Percentiles rank a stretch among this genome's conserved stretches.
phyloP scores from a whole-genome alignment of 2,888 invertebrate genomes.

The Drosophila quinaria region DNA sequence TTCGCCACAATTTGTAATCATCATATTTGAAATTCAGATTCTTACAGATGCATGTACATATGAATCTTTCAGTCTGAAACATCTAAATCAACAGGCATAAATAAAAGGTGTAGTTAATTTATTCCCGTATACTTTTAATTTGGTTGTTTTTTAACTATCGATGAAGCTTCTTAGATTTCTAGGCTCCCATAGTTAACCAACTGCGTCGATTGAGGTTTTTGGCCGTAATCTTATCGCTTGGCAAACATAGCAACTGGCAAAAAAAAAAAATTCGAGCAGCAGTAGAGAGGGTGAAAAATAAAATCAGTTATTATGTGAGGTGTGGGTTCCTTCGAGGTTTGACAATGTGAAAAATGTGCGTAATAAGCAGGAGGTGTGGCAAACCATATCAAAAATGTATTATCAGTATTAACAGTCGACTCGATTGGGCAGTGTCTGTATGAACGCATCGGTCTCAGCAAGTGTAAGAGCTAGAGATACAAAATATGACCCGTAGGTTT shows the following conservation, averaged over 20 bases:
- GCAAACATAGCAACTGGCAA: constrained; percentile 17
- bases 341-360: background rate
- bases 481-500: background rate
- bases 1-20: no score
- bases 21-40: background rate
- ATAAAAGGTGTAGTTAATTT: background rate
- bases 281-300: background rate
- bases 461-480: background rate
- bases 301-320: background rate
- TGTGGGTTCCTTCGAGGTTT: background rate
- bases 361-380: background rate
- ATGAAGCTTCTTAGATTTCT: background rate
- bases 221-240: constrained; percentile 36
- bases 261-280: background rate
- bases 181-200: background rate
- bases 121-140: background rate
- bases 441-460: no score
- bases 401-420: background rate
- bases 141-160: constrained; percentile 19
- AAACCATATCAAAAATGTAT: background rate
- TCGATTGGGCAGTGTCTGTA: no score
- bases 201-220: constrained; percentile 4
- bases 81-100: background rate
- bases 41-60: no score
- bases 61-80: background rate